A percentile compares a stretch with the other conserved stretches of the same genome.
Conservation (phyloP, 2,888 invertebrate species). For the Scaptomyza polygonia region DNA sequence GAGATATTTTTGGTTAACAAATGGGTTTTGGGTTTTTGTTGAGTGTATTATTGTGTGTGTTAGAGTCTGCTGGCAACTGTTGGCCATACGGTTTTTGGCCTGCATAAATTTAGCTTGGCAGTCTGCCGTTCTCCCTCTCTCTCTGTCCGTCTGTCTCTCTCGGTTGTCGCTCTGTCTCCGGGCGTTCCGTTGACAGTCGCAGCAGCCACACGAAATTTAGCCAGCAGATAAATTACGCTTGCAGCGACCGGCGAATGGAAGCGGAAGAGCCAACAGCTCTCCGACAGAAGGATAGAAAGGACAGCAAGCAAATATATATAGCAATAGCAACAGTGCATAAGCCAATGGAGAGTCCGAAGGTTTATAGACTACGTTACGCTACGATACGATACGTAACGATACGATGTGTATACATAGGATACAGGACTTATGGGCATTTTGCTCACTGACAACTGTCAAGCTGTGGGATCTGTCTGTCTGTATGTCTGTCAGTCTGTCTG, state of each 20-base stretch:
- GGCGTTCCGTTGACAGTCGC: constrained; percentile 49
- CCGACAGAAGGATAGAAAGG: constrained; percentile 37
- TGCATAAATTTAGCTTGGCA: constrained; percentile 67
- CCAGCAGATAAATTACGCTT: constrained; percentile 74
- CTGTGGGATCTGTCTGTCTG: constrained; percentile 4
- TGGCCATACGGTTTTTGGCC: constrained; percentile 66
- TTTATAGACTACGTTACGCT: too few relatives aligned
- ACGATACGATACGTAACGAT: too few relatives aligned
- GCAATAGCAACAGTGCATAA: constrained; percentile 17
- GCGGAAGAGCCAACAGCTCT: constrained; percentile 69
- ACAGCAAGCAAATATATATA: constrained; percentile 10
- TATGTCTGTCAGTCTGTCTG: background rate
- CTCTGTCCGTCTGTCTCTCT: background rate
- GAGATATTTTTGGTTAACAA: too few relatives aligned
- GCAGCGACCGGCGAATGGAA: constrained; percentile 59
- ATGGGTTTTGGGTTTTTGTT: too few relatives aligned
- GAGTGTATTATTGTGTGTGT: constrained; percentile 9
- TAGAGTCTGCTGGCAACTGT: constrained; percentile 22
- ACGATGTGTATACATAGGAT: background rate
- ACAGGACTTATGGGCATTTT: constrained; percentile 1
- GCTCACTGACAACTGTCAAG: constrained; percentile 47
- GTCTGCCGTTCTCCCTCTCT: constrained; percentile 6
- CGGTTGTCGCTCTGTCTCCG: background rate
- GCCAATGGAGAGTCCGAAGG: constrained; percentile 5
- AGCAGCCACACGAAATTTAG: constrained; percentile 55